phyloP scores from a whole-genome alignment of 2,797 vertebrate genomes.

The Otus scops region DNA sequence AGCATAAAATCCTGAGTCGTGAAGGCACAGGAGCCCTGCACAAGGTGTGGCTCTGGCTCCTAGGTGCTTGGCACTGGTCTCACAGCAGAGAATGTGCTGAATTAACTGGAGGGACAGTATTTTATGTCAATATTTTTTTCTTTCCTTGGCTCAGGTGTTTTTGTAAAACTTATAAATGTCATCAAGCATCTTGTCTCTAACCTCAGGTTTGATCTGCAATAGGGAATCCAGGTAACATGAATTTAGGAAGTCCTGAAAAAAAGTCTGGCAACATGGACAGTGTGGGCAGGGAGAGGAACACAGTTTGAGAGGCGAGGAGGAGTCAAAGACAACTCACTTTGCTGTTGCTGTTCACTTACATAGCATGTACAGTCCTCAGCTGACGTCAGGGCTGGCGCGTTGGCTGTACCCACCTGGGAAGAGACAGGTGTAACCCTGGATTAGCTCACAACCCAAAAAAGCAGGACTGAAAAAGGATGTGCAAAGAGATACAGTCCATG shows the following conservation, averaged over 20 bases:
- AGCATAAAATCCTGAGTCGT: not conserved
- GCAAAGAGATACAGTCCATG: not conserved
- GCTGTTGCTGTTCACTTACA: not conserved
- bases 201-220: not conserved
- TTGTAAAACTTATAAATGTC: not conserved
- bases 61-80: not conserved
- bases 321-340: not conserved
- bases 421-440: not conserved
- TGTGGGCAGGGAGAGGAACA: not conserved
- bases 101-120: not conserved
- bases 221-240: not conserved
- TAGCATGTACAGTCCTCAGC: accelerated
- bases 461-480: not conserved
- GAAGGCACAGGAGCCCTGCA: not conserved
- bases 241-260: not conserved
- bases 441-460: not conserved
- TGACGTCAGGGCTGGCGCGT: accelerated
- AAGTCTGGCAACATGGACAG: not conserved
- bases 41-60: not conserved
- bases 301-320: not conserved
- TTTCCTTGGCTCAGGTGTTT: not conserved
- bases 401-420: not conserved
- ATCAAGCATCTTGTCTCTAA: not conserved
- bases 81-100: not conserved
- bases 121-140: not conserved